Percentiles rank a stretch among this genome's conserved stretches.
Evolutionary conservation across 2,888 invertebrate species (phyloP).

Genomic region (Ormyrus thymus): DNA sequence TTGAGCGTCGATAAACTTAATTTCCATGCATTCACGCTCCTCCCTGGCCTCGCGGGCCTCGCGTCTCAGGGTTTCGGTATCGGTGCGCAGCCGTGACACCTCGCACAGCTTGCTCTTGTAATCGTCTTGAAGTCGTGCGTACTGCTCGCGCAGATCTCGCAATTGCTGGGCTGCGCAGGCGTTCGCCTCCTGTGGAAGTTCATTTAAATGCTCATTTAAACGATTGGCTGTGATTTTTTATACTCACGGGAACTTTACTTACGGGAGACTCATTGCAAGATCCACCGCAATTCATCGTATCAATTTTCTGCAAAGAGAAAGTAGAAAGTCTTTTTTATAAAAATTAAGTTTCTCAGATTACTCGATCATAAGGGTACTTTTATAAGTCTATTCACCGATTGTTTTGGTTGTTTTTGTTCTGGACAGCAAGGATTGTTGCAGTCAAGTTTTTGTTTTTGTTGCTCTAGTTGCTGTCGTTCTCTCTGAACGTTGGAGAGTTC

Average conservation of each 20-base stretch:
- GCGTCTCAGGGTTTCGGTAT: conserved; percentile 76
- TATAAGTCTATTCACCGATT: too few relatives aligned
- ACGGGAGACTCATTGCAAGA: too few relatives aligned
- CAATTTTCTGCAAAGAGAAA: too few relatives aligned
- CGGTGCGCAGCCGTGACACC: conserved; percentile 77
- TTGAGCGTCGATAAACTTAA: conserved; percentile 78
- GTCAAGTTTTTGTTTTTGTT: conserved; percentile 71
- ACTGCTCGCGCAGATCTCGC: conserved; percentile 76
- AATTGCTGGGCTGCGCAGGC: conserved; percentile 77
- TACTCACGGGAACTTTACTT: too few relatives aligned
- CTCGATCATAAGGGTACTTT: too few relatives aligned
- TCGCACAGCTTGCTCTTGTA: conserved; percentile 83
- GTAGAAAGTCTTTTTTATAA: too few relatives aligned
- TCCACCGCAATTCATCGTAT: too few relatives aligned
- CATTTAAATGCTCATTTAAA: too few relatives aligned
- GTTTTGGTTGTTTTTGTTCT: conserved; percentile 41
- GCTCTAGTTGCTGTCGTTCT: conserved; percentile 76
- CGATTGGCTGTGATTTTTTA: too few relatives aligned
- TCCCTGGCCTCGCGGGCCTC: conserved; percentile 73
- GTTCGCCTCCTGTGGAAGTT: conserved; percentile 10
- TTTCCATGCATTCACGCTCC: conserved; percentile 78
- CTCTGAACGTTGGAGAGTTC: conserved; percentile 76
- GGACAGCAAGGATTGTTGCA: conserved; percentile 68
- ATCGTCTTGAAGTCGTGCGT: conserved; percentile 80
- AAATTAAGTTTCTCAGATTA: too few relatives aligned